A percentile compares a stretch with the other conserved stretches of the same genome.
Evolutionary conservation across 1,140 invertebrate species (phyloP).

Genomic region (Psix sp.): DNA sequence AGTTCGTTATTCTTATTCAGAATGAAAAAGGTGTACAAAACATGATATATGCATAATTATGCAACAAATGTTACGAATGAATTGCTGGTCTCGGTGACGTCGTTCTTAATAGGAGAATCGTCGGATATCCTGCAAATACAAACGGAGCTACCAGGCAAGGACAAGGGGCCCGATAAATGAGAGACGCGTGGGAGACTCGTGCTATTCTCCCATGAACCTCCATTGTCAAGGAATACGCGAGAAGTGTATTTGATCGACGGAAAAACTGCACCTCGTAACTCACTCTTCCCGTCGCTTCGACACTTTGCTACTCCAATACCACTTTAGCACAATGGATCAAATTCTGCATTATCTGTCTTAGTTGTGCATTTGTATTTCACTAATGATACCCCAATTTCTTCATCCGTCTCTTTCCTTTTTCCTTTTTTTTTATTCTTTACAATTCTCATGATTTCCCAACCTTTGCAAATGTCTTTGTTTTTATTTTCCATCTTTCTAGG

Average conservation of each 20-base stretch:
- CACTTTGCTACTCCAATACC: constrained; percentile 33
- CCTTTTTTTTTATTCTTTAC: no score
- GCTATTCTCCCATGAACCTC: constrained; percentile 70
- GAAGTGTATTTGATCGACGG: constrained; percentile 50
- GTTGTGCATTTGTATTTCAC: no score
- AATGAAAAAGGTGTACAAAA: not conserved
- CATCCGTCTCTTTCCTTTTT: no score
- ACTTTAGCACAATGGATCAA: constrained; percentile 35
- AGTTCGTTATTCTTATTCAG: not conserved
- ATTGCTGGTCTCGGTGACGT: constrained; percentile 5
- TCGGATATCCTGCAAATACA: constrained; percentile 51
- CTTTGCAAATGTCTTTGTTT: no score
- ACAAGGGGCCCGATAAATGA: constrained; percentile 63
- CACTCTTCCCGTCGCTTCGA: constrained; percentile 25
- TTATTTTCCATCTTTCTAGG: no score
- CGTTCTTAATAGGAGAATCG: constrained; percentile 30
- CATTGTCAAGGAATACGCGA: constrained; percentile 68
- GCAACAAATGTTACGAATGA: constrained; percentile 26
- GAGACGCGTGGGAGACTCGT: constrained; percentile 66
- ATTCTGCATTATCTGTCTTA: constrained; percentile 42
- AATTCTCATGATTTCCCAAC: no score
- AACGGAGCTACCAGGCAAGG: constrained; percentile 71
- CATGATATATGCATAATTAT: constrained; percentile 14
- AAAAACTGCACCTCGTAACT: constrained; percentile 46
- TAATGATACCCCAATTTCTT: constrained; percentile 3